A percentile compares a stretch with the other conserved stretches of the same genome.
Evolutionary conservation across 2,797 vertebrate species (phyloP).

Genomic region (Spinus pinus): DNA sequence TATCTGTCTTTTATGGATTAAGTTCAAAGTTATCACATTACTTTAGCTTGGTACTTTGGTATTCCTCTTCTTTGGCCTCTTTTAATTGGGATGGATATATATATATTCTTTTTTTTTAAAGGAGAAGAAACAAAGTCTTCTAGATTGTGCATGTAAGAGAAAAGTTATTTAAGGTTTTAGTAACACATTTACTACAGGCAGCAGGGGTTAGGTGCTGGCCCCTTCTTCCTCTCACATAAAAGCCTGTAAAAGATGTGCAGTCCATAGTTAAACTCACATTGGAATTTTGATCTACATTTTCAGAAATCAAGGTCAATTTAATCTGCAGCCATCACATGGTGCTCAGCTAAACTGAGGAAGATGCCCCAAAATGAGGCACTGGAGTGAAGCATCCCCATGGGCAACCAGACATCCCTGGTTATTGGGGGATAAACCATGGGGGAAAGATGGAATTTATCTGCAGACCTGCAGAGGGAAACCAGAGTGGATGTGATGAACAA

Average conservation of each 20-base stretch:
- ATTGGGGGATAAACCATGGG: neutral
- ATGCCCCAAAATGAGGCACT: neutral
- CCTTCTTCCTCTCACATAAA: neutral
- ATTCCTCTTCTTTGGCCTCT: neutral
- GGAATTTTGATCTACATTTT: neutral
- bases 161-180: neutral
- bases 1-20: constrained; percentile 43
- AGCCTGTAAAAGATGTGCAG: neutral
- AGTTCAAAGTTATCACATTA: constrained; percentile 18
- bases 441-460: neutral
- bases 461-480: neutral
- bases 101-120: neutral
- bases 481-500: fast-evolving
- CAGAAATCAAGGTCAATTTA: neutral
- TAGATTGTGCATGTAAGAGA: neutral
- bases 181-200: fast-evolving
- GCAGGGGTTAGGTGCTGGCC: neutral
- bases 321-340: neutral
- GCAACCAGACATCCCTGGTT: neutral
- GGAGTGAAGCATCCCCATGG: neutral
- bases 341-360: neutral
- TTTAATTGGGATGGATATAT: neutral
- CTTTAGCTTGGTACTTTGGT: neutral
- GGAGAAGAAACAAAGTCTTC: neutral
- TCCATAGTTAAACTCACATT: neutral